phyloP scores from a whole-genome alignment of 2,888 invertebrate genomes.

The Caenorhabditis sp. region DNA sequence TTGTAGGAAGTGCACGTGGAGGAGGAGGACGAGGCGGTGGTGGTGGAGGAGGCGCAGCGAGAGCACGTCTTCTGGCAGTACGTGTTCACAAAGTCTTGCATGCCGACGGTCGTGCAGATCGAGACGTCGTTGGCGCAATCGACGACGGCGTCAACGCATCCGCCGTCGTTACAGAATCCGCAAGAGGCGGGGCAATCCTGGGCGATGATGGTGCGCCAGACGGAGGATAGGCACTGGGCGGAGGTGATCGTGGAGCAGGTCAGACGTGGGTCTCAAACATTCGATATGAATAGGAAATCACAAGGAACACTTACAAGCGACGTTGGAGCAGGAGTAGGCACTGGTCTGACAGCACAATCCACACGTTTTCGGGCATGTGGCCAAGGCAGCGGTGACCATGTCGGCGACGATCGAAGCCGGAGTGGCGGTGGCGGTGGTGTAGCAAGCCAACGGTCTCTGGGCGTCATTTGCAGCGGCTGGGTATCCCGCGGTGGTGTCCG shows the following conservation, averaged over 20 bases:
- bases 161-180: slow-evolving; percentile 59
- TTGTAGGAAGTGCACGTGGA: slow-evolving; percentile 39
- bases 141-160: slow-evolving; percentile 60
- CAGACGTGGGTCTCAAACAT: slow-evolving; percentile 27
- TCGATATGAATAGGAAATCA: neutral
- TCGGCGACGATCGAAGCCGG: slow-evolving; percentile 33
- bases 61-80: slow-evolving; percentile 66
- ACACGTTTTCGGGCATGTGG: slow-evolving; percentile 59
- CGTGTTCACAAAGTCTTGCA: slow-evolving; percentile 48
- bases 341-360: slow-evolving; percentile 59
- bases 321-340: slow-evolving; percentile 56
- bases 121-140: slow-evolving; percentile 57
- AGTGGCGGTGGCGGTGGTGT: slow-evolving; percentile 39
- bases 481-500: slow-evolving; percentile 28
- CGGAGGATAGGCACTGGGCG: slow-evolving; percentile 41
- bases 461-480: slow-evolving; percentile 40
- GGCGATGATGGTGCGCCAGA: slow-evolving; percentile 58
- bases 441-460: slow-evolving; percentile 47
- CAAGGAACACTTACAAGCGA: slow-evolving; percentile 26
- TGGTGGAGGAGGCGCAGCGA: slow-evolving; percentile 34
- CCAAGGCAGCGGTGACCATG: slow-evolving; percentile 37
- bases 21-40: slow-evolving; percentile 24
- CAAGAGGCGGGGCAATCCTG: slow-evolving; percentile 55
- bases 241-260: slow-evolving; percentile 47
- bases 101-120: slow-evolving; percentile 52